Evolutionary conservation across 2,797 vertebrate genomes (phyloP), one percentile per base, ranked within the genome.

Genomic region (Diglossa cyanea): DNA sequence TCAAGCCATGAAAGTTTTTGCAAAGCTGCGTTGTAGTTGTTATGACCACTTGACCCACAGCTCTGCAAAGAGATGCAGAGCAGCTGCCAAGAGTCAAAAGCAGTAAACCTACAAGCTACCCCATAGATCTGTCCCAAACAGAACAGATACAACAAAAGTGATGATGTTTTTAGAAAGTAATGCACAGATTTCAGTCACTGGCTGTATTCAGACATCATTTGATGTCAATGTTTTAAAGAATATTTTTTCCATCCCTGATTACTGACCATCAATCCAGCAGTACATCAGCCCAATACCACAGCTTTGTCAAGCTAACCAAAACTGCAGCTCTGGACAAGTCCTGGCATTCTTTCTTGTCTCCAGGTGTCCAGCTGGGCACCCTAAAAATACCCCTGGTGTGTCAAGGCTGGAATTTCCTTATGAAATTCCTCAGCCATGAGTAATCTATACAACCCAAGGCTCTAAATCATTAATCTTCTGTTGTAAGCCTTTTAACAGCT

Each of bases 401-500:
- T 96, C 72, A 78, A 7, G 33, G 68, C 54, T 80, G 85, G 87
- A 94, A 96, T 91, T 96, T 95, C 91, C 94, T 96, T 45, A 48
- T 81, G 66, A 90, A 94, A 95, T 96, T 76, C 93, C 79, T 89
- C 0, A 0, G 31, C 75, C 6, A 0, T 95, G 82, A 92, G 80
- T 88, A 91, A 97, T 85, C 82, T 55, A 35, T 65, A 86, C 42
- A 71, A 71, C 60, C 54, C 1, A 6, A 55, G 80, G 72, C 50
- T 85, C 84, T 51, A 86, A 86, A 77, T 90, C 18, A 0, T 95
- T 92, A 87, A 87, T 94, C 73, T 94, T 86, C 63, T 67, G 54
- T 68, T 85, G 68, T 65, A 86, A 96, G 50, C 40, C 71, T 85
- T 94, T 91, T 89, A 93, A 95, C 76, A 94, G 86, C 74, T 91